Evolutionary conservation across 2,113 vertebrate species (phyloP).

Genomic region (Sylvietta virens): DNA sequence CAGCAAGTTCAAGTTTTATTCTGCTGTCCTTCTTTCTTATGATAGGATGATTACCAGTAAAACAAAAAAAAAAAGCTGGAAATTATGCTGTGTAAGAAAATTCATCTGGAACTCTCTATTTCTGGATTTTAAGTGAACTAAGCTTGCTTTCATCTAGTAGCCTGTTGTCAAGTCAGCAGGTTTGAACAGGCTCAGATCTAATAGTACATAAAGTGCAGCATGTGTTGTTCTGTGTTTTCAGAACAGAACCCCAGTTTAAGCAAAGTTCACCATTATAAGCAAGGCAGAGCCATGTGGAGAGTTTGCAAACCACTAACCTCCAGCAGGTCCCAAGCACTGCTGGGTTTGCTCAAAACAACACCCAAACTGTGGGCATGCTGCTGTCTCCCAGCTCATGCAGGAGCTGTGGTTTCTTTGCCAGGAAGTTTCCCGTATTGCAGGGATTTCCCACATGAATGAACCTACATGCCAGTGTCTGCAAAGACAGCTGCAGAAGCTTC

Average conservation of each 20-base stretch:
- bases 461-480: neutral
- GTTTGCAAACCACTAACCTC: neutral
- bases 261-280: neutral
- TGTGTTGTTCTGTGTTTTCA: neutral
- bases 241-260: neutral
- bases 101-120: neutral
- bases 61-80: neutral
- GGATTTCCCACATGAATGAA: neutral
- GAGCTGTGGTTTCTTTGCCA: neutral
- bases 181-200: neutral
- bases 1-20: slow-evolving; percentile 29
- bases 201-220: neutral
- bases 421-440: neutral
- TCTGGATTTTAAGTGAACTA: slow-evolving; percentile 14
- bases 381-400: neutral
- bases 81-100: slow-evolving; percentile 11
- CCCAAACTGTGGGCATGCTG: neutral
- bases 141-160: slow-evolving; percentile 16
- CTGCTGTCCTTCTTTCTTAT: neutral
- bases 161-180: slow-evolving; percentile 1
- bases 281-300: neutral
- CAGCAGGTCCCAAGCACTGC: neutral
- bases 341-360: neutral
- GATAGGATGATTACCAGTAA: neutral
- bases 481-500: neutral